These are phyloP conservation scores for Delichon dasypus DNA, from an alignment of 2,797 vertebrate species.

Conservation along the genomic window DNA sequence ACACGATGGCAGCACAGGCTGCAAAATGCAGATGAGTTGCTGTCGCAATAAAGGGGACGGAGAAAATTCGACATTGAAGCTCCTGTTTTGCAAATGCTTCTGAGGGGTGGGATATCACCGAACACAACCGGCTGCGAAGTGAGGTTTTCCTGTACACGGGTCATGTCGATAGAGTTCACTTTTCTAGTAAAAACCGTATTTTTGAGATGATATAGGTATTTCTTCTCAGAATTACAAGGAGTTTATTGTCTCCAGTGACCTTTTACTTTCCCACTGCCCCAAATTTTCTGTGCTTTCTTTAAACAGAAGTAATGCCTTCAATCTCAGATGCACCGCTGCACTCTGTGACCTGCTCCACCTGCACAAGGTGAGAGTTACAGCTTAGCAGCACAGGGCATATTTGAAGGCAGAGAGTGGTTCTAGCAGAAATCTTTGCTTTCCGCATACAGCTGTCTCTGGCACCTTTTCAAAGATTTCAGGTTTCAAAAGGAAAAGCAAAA, in stretches of 20 bases:
- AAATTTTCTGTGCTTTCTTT: background rate
- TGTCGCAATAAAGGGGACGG: background rate
- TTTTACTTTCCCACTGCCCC: background rate
- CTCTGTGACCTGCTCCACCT: background rate
- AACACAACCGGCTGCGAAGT: fast-evolving
- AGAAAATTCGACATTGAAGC: fast-evolving
- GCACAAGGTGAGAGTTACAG: background rate
- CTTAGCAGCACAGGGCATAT: background rate
- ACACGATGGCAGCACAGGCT: constrained; percentile 76
- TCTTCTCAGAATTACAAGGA: background rate
- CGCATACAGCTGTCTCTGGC: background rate
- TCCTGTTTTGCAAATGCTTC: too few relatives aligned
- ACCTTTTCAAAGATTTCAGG: background rate
- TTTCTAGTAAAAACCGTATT: background rate
- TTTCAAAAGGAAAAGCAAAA: background rate
- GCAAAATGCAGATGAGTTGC: constrained; percentile 10
- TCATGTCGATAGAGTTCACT: background rate
- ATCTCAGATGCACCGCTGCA: background rate
- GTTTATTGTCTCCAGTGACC: background rate
- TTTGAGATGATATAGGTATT: background rate
- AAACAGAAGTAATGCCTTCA: background rate
- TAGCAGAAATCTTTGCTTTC: background rate
- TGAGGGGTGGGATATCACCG: fast-evolving
- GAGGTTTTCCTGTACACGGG: background rate
- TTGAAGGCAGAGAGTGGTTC: background rate